Base-by-base conservation (phyloP, 1,140 invertebrate genomes). In the Helicoverpa zea region DNA sequence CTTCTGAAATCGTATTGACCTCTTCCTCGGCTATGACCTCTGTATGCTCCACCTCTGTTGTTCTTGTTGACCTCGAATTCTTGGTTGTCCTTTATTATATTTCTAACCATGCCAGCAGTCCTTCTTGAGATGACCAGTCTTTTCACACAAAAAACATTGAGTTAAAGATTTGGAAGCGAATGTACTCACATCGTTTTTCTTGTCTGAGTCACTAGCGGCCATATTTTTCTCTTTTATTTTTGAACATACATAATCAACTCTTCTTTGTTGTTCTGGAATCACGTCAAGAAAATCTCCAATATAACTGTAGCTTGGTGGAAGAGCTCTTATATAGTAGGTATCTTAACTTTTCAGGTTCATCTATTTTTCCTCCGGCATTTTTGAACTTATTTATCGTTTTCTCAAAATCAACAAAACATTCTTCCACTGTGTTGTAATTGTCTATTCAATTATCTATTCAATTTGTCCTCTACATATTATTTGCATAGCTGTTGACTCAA, bases 151-250 rank as follows among this genome's bases (percentile, higher is more conserved):
- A 82, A 88, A 89, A 51, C 86, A 91, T 85, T 87, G 49, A 5
- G 66, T 70, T 86, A 63, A 52, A 56, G 74, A 87, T 88, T 86
- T 85, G 9, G 81, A 86, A 81, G 23, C 16, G 85, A 86, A 86
- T 83, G 84, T 87, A 77, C 81, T 88, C 9, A 87, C 64, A 86
- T 85, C 88, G n/a, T 76, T 86, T 80, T 84, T 91, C 75, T 84
- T 83, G 29, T 84, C 83, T 11, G 76, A 56, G 23, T 86, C 68
- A 16, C 30, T 73, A 74, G 49, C 77, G 2, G 77, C 49, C 78
- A 84, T 88, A 87, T 87, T 90, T 89, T 91, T 87, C 83, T 85
- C 86, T 83, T 90, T 88, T 77, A 94, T 92, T 91, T 94, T 94
- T 52, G 64, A 86, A 30, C 84, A 78, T 61, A 95, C 78, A 87